phyloP scores from a whole-genome alignment of 1,140 invertebrate genomes.

The Theocolax elegans region DNA sequence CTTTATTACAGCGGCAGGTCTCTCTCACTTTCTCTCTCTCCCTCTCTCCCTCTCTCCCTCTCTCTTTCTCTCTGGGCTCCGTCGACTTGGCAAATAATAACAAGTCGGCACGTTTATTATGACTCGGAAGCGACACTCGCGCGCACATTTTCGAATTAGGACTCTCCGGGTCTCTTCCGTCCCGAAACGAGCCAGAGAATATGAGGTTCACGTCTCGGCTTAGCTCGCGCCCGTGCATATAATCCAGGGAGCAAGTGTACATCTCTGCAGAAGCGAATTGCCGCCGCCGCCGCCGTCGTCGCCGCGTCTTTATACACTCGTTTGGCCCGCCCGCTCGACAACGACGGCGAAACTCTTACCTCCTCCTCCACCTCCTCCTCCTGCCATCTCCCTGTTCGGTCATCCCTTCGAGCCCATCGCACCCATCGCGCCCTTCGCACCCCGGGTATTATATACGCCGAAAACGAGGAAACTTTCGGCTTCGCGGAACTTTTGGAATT shows the following conservation, averaged over 20 bases:
- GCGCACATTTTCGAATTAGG: conserved; percentile 10
- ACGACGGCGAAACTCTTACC: no score
- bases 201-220: not conserved
- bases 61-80: no score
- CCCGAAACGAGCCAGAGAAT: not conserved
- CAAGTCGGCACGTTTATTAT: conserved; percentile 24
- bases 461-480: conserved; percentile 32
- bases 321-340: no score
- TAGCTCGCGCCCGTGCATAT: not conserved
- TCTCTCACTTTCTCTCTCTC: no score
- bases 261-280: no score
- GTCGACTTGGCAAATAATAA: conserved; percentile 30
- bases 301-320: no score
- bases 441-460: not conserved
- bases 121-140: not conserved
- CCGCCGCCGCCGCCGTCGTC: no score
- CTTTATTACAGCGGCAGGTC: conserved; percentile 25
- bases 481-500: conserved; percentile 30
- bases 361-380: no score
- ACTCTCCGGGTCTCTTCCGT: not conserved
- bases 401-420: conserved; percentile 2
- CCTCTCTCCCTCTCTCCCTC: no score
- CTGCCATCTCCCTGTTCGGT: no score
- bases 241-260: not conserved
- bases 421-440: not conserved